These are phyloP conservation scores for Theonella swinhoei DNA, from an alignment of 37 sponge, comb jelly and placozoan species.

Conservation along the genomic window DNA sequence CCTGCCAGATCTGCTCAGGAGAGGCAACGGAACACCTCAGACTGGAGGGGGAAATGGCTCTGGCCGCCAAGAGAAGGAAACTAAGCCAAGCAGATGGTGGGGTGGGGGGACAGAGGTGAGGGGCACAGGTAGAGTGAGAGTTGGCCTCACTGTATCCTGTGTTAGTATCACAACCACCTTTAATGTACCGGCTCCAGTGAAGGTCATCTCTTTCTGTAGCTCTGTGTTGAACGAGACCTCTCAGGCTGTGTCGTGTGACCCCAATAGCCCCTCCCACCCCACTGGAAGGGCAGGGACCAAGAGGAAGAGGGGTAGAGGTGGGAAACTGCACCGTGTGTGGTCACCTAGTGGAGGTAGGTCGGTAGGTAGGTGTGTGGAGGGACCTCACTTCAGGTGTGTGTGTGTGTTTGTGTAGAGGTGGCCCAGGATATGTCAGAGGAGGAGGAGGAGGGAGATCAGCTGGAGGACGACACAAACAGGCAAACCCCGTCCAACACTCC, in stretches of 20 bases:
- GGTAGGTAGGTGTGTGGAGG: neutral
- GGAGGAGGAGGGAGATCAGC: neutral
- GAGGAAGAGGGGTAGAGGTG: conserved; percentile 15
- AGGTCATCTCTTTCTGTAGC: too few relatives aligned
- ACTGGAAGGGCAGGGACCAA: too few relatives aligned
- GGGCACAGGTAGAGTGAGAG: too few relatives aligned
- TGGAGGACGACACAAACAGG: neutral
- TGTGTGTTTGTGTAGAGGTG: neutral
- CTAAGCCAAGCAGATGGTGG: conserved; percentile 60
- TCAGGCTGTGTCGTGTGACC: too few relatives aligned
- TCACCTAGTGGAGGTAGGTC: conserved; percentile 62
- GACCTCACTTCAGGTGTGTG: neutral
- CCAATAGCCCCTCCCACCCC: too few relatives aligned
- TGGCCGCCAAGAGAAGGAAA: conserved; percentile 51
- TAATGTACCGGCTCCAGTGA: too few relatives aligned
- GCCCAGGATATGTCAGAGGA: neutral
- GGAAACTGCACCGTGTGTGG: conserved; percentile 38
- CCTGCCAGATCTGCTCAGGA: conserved; percentile 64
- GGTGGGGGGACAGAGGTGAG: neutral
- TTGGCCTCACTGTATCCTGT: too few relatives aligned
- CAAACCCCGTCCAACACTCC: too few relatives aligned
- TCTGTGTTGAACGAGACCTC: too few relatives aligned
- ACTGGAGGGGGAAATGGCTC: conserved; percentile 50
- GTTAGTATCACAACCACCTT: too few relatives aligned
- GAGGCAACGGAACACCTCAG: conserved; percentile 30